phyloP scores from a whole-genome alignment of 2,797 vertebrate species.

The Gadopsis bispinosus region DNA sequence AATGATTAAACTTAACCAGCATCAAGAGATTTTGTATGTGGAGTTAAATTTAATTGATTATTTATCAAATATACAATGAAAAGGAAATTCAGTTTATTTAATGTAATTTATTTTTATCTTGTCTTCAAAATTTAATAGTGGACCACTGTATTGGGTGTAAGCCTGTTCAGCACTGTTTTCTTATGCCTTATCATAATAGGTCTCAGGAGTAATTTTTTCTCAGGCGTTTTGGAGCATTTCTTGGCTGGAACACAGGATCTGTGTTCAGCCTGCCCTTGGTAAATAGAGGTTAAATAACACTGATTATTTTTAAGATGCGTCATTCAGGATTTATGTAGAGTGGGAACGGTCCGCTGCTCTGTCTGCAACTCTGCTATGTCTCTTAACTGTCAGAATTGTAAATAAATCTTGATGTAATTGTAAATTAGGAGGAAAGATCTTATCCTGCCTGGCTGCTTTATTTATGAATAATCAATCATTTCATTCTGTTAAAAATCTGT shows the following conservation, averaged over 20 bases:
- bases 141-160: background rate
- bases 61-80: background rate
- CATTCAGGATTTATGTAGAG: background rate
- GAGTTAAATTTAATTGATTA: background rate
- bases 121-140: background rate
- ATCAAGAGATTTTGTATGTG: background rate
- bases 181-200: slow-evolving; percentile 1
- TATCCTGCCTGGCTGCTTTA: slow-evolving; percentile 1
- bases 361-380: slow-evolving; percentile 1
- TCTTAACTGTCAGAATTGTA: background rate
- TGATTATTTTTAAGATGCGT: slow-evolving; percentile 5
- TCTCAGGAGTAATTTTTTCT: slow-evolving; percentile 19
- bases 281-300: slow-evolving; percentile 13
- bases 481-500: background rate
- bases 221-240: slow-evolving; percentile 8
- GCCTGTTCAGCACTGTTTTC: background rate
- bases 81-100: background rate
- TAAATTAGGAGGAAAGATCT: slow-evolving; percentile 8
- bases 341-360: background rate
- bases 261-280: background rate
- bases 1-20: background rate
- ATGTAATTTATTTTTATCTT: background rate
- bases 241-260: slow-evolving; percentile 5
- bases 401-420: slow-evolving; percentile 2
- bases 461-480: slow-evolving; percentile 5